phyloP scores from a whole-genome alignment of 1,140 invertebrate species.

The Drosophila simulans region DNA sequence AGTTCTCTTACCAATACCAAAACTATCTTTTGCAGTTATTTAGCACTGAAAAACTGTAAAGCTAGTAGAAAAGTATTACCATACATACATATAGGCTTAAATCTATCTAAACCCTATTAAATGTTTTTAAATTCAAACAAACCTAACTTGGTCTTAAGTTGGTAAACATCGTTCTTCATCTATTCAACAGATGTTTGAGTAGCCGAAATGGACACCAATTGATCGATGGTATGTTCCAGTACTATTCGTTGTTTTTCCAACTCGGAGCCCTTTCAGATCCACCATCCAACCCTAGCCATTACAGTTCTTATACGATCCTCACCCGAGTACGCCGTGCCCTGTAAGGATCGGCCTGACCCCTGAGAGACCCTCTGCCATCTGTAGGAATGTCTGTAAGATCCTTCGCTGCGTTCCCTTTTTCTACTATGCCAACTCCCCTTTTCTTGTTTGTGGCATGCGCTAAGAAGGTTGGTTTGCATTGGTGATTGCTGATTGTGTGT shows the following conservation, averaged over 20 bases:
- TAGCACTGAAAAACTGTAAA: no score
- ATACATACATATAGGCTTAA: background rate
- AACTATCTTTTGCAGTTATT: no score
- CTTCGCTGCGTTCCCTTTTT: constrained; percentile 22
- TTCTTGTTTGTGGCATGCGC: constrained; percentile 49
- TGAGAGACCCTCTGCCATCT: constrained; percentile 23
- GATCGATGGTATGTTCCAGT: background rate
- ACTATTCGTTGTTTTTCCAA: constrained; percentile 22
- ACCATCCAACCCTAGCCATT: background rate
- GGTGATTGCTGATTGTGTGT: background rate
- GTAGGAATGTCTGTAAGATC: constrained; percentile 46
- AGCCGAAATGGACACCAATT: constrained; percentile 6
- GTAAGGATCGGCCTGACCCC: constrained; percentile 31
- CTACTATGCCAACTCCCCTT: constrained; percentile 34
- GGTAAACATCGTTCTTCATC: no score
- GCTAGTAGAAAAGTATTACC: background rate
- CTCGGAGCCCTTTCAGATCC: constrained; percentile 10
- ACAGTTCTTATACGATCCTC: constrained; percentile 41
- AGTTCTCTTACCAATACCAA: no score
- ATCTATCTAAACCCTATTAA: no score
- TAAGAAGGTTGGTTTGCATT: constrained; percentile 36
- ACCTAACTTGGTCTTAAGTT: no score
- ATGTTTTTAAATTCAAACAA: no score
- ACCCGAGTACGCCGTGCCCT: constrained; percentile 10
- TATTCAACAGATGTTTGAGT: constrained; percentile 23